phyloP scores from a whole-genome alignment of 2,888 invertebrate species.

The Suillia variegata region DNA sequence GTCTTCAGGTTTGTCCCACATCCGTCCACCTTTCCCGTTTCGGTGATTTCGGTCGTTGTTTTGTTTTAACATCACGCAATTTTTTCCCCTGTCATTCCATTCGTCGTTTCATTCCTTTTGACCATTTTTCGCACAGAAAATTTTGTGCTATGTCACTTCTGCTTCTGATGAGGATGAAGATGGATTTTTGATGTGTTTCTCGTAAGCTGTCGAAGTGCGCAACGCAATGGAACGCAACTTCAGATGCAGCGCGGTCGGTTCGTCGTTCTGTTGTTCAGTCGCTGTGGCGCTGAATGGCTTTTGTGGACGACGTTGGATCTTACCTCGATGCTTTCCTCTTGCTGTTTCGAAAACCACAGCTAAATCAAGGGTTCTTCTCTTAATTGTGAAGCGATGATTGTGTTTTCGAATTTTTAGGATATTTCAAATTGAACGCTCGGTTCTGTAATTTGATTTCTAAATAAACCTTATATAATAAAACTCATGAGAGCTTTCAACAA shows the following conservation, averaged over 20 bases:
- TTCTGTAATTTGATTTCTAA: too few relatives aligned
- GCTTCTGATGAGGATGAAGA: conserved; percentile 46
- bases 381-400: conserved; percentile 29
- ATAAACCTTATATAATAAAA: too few relatives aligned
- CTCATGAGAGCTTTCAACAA: too few relatives aligned
- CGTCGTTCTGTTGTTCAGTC: not conserved
- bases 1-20: too few relatives aligned
- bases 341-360: too few relatives aligned
- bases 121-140: not conserved
- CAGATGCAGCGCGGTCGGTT: not conserved
- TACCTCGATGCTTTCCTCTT: not conserved
- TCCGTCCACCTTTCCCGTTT: too few relatives aligned
- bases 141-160: conserved; percentile 19
- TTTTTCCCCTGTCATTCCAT: not conserved
- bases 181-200: conserved; percentile 50
- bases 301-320: not conserved
- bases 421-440: too few relatives aligned
- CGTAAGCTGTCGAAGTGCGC: conserved; percentile 35
- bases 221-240: not conserved
- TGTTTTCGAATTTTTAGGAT: not conserved
- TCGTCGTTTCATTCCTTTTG: not conserved
- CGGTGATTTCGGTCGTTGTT: too few relatives aligned
- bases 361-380: conserved; percentile 26
- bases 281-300: not conserved
- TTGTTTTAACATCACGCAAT: too few relatives aligned